Conservation (phyloP, 2,888 invertebrate genomes). For the Ichneumoninae sp. region DNA sequence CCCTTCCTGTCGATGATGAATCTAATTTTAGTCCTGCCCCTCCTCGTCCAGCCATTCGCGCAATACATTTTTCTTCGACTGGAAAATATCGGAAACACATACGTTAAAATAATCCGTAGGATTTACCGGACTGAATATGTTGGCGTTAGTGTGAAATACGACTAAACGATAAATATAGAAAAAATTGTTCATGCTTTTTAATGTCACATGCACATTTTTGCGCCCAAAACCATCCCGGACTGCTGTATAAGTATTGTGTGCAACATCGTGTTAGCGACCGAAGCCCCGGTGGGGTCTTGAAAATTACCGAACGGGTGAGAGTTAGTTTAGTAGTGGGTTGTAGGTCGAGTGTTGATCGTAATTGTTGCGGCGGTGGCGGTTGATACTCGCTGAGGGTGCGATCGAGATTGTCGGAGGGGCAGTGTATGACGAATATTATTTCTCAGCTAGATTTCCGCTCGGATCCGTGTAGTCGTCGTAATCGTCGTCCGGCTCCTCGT, state of each 20-base stretch:
- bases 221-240: slow-evolving; percentile 1
- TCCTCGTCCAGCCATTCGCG: slow-evolving; percentile 80
- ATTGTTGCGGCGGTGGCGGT: slow-evolving; percentile 50
- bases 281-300: slow-evolving; percentile 40
- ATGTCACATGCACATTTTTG: slow-evolving; percentile 18
- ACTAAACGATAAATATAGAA: not conserved
- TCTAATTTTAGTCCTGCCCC: slow-evolving; percentile 67
- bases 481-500: slow-evolving; percentile 86
- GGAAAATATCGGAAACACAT: slow-evolving; percentile 68
- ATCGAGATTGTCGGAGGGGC: slow-evolving; percentile 72
- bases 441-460: slow-evolving; percentile 82
- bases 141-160: not conserved
- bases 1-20: slow-evolving; percentile 56
- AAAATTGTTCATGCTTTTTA: slow-evolving; percentile 4
- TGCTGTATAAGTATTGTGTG: not conserved
- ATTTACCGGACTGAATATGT: slow-evolving; percentile 47
- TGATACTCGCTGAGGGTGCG: slow-evolving; percentile 69
- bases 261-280: slow-evolving; percentile 29
- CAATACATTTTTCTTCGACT: slow-evolving; percentile 80
- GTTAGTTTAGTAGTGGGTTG: slow-evolving; percentile 65
- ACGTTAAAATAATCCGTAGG: slow-evolving; percentile 13
- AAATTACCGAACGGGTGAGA: slow-evolving; percentile 69
- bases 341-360: slow-evolving; percentile 29
- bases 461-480: slow-evolving; percentile 86
- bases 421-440: slow-evolving; percentile 76